Evolutionary conservation across 2,797 vertebrate genomes (phyloP).

Genomic region (Pseudomugil gertrudae): DNA sequence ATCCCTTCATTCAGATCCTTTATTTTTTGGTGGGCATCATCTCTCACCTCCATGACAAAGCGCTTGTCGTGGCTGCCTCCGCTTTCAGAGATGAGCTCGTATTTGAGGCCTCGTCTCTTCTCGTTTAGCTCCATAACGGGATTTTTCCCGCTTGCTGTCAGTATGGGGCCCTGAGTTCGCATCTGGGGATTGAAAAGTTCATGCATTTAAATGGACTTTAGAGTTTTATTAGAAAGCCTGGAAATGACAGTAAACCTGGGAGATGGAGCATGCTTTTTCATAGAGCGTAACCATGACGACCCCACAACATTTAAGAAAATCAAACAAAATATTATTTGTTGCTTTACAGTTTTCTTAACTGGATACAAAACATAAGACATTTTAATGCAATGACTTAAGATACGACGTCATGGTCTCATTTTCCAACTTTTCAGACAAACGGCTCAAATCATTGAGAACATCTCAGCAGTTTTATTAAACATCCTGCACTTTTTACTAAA

Average conservation of each 20-base stretch:
- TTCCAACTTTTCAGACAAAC: not conserved
- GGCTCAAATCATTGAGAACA: not conserved
- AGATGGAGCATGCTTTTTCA: constrained; percentile 6
- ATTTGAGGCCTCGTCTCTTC: constrained; percentile 96
- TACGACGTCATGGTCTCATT: not conserved
- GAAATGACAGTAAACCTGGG: not conserved
- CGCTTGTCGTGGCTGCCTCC: constrained; percentile 99
- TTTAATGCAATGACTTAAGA: not conserved
- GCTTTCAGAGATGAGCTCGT: constrained; percentile 97
- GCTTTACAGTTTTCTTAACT: not conserved
- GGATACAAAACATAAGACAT: not conserved
- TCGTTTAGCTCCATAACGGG: constrained; percentile 99
- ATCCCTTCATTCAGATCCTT: not conserved
- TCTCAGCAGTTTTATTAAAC: not conserved
- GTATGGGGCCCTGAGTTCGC: constrained; percentile 99
- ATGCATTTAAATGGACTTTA: constrained; percentile 7
- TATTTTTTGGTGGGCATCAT: not conserved
- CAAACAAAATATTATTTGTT: no score
- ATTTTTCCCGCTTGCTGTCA: constrained; percentile 98
- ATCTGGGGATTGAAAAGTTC: constrained; percentile 78
- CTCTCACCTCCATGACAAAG: constrained; percentile 96
- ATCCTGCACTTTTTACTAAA: not conserved
- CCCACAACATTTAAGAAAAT: not conserved
- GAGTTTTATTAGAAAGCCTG: constrained; percentile 15
- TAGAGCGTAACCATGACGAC: not conserved